Percentiles rank a stretch among this genome's conserved stretches.
Evolutionary conservation across 2,113 vertebrate genomes (phyloP).

Genomic region (Excalfactoria chinensis): DNA sequence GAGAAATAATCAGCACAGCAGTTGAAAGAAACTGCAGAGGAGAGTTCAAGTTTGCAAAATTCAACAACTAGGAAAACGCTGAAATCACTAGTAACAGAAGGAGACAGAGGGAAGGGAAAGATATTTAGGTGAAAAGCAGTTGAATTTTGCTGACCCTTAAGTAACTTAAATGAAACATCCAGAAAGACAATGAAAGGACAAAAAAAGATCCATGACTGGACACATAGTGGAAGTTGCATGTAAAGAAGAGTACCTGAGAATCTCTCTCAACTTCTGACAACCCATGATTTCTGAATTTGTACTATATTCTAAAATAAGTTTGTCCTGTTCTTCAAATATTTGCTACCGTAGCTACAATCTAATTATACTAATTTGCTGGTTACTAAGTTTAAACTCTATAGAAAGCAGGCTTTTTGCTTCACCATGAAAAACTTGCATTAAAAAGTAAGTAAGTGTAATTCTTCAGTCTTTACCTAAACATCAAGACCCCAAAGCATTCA

Average conservation of each 20-base stretch:
- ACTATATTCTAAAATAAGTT: neutral
- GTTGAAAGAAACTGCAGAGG: neutral
- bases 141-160: neutral
- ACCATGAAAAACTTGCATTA: neutral
- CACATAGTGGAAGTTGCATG: neutral
- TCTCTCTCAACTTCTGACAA: neutral
- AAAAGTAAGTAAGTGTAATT: neutral
- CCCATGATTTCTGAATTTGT: neutral
- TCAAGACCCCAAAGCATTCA: neutral
- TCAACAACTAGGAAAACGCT: neutral
- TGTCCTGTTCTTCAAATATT: neutral
- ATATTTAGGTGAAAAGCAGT: neutral
- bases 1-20: neutral
- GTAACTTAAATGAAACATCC: neutral
- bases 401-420: fast-evolving
- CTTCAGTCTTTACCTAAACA: neutral
- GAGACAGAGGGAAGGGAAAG: neutral
- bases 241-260: neutral
- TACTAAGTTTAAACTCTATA: neutral
- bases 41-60: neutral
- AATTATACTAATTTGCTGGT: neutral
- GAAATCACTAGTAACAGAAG: neutral
- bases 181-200: neutral
- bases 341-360: neutral
- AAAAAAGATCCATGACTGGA: neutral